Percentiles rank a stretch among this genome's conserved stretches.
Evolutionary conservation across 23 tunicate species (phyloP).

Genomic region (Styela plicata): DNA sequence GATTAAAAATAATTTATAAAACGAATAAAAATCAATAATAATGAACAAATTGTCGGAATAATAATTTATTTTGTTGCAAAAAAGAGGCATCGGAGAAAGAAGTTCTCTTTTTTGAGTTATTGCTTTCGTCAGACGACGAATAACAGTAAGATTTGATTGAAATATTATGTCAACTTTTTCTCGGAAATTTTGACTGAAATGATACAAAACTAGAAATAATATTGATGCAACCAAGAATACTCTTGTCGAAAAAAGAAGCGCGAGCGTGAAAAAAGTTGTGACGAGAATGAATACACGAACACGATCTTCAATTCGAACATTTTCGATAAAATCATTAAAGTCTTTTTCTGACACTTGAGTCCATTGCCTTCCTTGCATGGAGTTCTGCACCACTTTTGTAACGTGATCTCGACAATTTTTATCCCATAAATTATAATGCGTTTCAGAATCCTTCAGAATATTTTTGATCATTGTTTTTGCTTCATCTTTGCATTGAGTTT

Average conservation of each 20-base stretch:
- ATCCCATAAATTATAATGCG: slow-evolving; percentile 2
- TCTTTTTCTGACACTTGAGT: background rate
- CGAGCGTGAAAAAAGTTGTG: background rate
- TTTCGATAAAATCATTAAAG: slow-evolving; percentile 4
- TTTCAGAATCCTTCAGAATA: background rate
- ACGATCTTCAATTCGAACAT: slow-evolving; percentile 6
- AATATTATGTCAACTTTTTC: background rate
- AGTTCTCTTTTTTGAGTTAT: background rate
- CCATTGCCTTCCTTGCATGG: background rate
- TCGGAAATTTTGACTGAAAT: background rate
- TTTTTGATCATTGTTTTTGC: background rate
- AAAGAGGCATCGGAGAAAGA: background rate
- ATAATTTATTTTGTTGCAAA: background rate
- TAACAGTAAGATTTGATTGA: background rate
- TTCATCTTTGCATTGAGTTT: background rate
- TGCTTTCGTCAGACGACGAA: background rate
- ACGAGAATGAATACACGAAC: background rate
- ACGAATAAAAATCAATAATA: too few relatives aligned
- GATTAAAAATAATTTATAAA: too few relatives aligned
- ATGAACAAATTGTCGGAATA: background rate
- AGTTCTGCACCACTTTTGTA: background rate
- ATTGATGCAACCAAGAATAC: background rate
- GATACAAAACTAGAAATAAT: background rate
- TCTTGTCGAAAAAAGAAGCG: background rate
- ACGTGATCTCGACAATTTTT: slow-evolving; percentile 25